These are phyloP conservation scores for Stegostoma tigrinum DNA, from an alignment of 2,113 vertebrate species.

Conservation along the genomic window DNA sequence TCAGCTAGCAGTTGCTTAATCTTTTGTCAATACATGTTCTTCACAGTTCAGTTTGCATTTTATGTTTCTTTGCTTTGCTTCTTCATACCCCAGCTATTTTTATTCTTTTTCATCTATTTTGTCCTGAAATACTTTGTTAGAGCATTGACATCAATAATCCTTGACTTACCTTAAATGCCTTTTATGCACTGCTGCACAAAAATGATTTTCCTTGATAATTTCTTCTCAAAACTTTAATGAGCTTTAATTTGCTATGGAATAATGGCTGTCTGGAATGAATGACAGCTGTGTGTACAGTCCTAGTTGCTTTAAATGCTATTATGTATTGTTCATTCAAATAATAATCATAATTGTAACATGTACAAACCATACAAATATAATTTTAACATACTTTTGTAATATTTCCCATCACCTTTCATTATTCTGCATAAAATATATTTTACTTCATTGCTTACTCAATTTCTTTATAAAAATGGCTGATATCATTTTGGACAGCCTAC, in stretches of 20 bases:
- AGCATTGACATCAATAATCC: neutral
- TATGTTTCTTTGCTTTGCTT: neutral
- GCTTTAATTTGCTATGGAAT: conserved; percentile 13
- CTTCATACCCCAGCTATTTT: neutral
- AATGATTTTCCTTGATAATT: conserved; percentile 14
- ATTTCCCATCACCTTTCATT: neutral
- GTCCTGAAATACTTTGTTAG: neutral
- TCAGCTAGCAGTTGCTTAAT: neutral
- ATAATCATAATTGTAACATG: too few species aligned
- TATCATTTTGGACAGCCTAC: neutral
- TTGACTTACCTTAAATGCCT: neutral
- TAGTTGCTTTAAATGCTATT: neutral
- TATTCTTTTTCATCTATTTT: neutral
- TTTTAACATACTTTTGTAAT: neutral
- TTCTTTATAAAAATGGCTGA: neutral
- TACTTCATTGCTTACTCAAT: neutral
- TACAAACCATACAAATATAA: neutral
- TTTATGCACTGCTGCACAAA: neutral
- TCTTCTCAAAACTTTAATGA: neutral
- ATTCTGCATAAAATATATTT: neutral
- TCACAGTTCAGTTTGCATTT: neutral
- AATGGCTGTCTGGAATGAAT: neutral
- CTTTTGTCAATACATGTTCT: neutral
- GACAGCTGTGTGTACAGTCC: neutral
- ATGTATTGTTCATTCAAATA: neutral